Conservation (phyloP, 2,797 vertebrate species). For the Simalia tracyae region DNA sequence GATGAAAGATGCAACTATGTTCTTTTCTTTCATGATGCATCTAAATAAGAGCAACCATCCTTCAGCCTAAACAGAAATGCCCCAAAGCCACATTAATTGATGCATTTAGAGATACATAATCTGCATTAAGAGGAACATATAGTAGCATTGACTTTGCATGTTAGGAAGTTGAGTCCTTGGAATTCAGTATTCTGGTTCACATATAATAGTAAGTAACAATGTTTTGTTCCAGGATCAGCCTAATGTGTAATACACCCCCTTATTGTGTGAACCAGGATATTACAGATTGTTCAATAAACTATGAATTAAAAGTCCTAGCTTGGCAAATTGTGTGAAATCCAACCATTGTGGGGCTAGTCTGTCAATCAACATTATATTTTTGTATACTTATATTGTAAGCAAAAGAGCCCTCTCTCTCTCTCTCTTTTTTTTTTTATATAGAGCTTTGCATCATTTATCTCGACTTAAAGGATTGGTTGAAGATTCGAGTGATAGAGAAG, state of each 20-base stretch:
- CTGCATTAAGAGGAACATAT: neutral
- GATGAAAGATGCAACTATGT: neutral
- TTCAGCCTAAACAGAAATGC: neutral
- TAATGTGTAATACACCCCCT: neutral
- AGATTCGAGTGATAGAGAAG: slow-evolving; percentile 62
- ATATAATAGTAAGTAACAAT: neutral
- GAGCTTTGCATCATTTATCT: slow-evolving; percentile 81
- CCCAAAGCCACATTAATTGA: neutral
- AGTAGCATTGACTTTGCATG: neutral
- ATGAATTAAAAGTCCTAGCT: neutral
- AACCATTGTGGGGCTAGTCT: no score
- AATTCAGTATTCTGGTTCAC: neutral
- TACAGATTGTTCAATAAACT: neutral
- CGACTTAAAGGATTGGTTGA: slow-evolving; percentile 75
- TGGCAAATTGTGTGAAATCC: neutral
- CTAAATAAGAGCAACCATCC: neutral
- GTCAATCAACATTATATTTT: neutral
- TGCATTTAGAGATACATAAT: neutral
- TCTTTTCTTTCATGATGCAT: neutral
- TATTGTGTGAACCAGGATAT: neutral
- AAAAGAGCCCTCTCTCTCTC: no score
- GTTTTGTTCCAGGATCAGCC: neutral
- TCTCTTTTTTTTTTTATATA: slow-evolving; percentile 56
- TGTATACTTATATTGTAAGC: neutral
- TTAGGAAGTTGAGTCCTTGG: neutral